Evolutionary conservation across 2,113 vertebrate genomes (phyloP), one percentile per base, ranked within the genome.

Genomic region (Chloroceryle aenea): DNA sequence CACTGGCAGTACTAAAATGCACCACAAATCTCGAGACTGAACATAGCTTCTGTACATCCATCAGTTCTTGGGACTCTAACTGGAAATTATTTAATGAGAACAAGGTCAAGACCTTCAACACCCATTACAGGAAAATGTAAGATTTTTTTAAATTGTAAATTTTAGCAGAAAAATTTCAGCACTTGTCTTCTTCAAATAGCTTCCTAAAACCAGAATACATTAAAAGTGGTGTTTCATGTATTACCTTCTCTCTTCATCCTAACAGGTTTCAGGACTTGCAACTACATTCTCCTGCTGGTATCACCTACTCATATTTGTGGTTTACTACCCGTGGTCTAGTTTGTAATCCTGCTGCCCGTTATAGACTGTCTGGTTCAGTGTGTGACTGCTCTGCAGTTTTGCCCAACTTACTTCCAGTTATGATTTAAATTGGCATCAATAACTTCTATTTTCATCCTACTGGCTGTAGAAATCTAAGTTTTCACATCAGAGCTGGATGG

Each of bases 41-140:
- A 29, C 26, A 17, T 2, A 50, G 23, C 34, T 88, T 83, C 38
- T 75, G 29, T 30, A 45, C 14, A 6, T 25, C 22, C 18, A 40
- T 20, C 12, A n/a, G 0, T 42, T 50, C 40, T 32, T 38, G 34
- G 3, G 6, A 0, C 2, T 75, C 81, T 87, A 78, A 62, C 5
- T 21, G n/a, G 34, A 86, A 91, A 58, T 55, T 58, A 15, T 71
- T 71, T 82, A 17, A 14, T 1, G 1, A 43, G 16, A 72, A 32
- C 9, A 32, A 58, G 32, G 19, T 59, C 36, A 80, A 89, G 17
- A 9, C 20, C 32, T 52, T 75, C 47, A 47, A 36, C 29, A 18
- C 17, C 12, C 13, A 1, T 56, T 42, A 72, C 10, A 72, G 30
- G 5, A 56, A 27, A 13, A 34, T 2, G 0, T 29, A 59, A 62